Percentiles rank a stretch among this genome's conserved stretches.
These are phyloP conservation scores for Carlito syrichta DNA, from an alignment of 2,113 vertebrate species.

Conservation along the genomic window DNA sequence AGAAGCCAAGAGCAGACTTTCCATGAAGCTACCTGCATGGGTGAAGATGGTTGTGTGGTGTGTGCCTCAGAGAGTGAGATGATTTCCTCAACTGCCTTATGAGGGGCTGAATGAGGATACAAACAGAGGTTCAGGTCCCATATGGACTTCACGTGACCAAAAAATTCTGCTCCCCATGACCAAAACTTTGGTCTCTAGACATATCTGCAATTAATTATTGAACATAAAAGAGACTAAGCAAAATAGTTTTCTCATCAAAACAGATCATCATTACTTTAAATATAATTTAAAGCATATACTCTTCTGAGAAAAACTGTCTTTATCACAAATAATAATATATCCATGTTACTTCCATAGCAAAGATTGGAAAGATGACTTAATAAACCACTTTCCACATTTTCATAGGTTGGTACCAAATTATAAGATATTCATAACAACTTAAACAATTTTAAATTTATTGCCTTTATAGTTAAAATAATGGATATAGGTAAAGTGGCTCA, in stretches of 20 bases:
- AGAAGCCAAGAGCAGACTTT: background rate
- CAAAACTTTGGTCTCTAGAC: background rate
- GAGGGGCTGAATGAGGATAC: too few relatives aligned
- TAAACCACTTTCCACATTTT: background rate
- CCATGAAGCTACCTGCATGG: background rate
- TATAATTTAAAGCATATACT: background rate
- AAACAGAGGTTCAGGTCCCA: background rate
- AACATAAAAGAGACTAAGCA: background rate
- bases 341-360: background rate
- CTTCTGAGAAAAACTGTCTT: background rate
- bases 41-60: background rate
- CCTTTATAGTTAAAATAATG: background rate
- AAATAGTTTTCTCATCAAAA: background rate
- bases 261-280: background rate
- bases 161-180: background rate
- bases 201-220: background rate
- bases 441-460: background rate
- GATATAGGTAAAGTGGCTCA: too few relatives aligned
- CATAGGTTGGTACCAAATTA: background rate
- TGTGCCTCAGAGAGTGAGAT: rapidly evolving
- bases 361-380: background rate
- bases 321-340: background rate
- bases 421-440: background rate
- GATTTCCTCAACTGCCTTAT: background rate
- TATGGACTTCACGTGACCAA: background rate